Evolutionary conservation across 2,797 vertebrate genomes (phyloP).

Genomic region (Pterois miles): DNA sequence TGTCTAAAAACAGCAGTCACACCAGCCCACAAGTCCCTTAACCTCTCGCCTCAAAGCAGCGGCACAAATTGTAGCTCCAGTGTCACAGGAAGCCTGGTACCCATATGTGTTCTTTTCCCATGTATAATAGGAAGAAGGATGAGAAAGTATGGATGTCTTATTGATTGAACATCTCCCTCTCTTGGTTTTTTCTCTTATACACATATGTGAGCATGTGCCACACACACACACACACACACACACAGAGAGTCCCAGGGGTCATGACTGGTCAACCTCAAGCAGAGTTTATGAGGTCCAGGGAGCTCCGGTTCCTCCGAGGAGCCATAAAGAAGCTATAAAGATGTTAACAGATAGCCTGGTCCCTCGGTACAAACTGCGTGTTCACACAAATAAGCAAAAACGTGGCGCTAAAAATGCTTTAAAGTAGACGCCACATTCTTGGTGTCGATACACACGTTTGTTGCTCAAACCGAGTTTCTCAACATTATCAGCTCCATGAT

Average conservation of each 20-base stretch:
- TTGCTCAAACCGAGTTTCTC: background rate
- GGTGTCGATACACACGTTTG: background rate
- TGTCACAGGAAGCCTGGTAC: slow-evolving; percentile 28
- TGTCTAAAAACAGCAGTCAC: background rate
- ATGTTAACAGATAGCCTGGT: slow-evolving; percentile 48
- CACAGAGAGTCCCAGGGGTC: slow-evolving; percentile 35
- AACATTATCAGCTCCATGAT: background rate
- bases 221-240: slow-evolving; percentile 15
- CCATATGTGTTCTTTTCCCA: slow-evolving; percentile 16
- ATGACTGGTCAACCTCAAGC: slow-evolving; percentile 43
- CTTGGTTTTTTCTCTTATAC: background rate
- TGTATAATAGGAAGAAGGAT: slow-evolving; percentile 34
- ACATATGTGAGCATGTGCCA: background rate
- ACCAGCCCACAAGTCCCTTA: slow-evolving; percentile 8
- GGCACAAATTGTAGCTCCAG: slow-evolving; percentile 7
- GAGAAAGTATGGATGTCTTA: slow-evolving; percentile 14
- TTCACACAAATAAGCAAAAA: slow-evolving; percentile 46
- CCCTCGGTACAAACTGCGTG: background rate
- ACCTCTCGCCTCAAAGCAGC: slow-evolving; percentile 19
- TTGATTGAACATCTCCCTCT: slow-evolving; percentile 20
- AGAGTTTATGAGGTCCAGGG: slow-evolving; percentile 66
- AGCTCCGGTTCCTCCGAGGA: slow-evolving; percentile 52
- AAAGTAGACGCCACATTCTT: background rate
- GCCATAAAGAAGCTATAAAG: slow-evolving; percentile 61
- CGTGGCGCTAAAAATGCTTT: slow-evolving; percentile 37